These are phyloP conservation scores for Amyelois transitella DNA, from an alignment of 1,140 invertebrate species.

Conservation along the genomic window DNA sequence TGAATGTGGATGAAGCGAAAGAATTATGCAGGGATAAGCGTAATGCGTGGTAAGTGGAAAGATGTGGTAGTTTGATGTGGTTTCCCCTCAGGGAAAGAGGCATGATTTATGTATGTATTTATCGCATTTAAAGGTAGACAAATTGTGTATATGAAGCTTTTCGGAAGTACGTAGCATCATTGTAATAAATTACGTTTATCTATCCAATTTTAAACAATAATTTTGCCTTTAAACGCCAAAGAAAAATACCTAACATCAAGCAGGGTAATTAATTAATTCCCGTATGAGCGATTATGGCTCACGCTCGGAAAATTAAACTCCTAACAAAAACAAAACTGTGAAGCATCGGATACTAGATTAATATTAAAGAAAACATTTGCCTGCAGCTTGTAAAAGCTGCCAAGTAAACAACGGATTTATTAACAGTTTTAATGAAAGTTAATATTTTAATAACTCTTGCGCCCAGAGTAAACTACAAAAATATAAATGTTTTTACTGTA, in stretches of 20 bases:
- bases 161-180: too few species aligned
- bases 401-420: not conserved
- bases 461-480: too few species aligned
- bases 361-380: not conserved
- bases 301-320: not conserved
- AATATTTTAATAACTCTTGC: not conserved
- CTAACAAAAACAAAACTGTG: not conserved
- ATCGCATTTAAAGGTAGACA: too few species aligned
- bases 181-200: not conserved
- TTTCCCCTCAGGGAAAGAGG: too few species aligned
- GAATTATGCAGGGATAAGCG: too few species aligned
- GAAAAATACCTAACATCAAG: not conserved
- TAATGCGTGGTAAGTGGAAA: too few species aligned
- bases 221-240: not conserved
- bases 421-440: not conserved
- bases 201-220: not conserved
- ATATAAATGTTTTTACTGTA: too few species aligned
- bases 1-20: too few species aligned
- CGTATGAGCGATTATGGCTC: not conserved
- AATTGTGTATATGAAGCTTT: too few species aligned
- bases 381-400: not conserved
- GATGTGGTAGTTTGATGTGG: too few species aligned
- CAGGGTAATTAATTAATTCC: not conserved
- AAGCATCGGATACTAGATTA: not conserved
- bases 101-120: too few species aligned